Evolutionary conservation across 2,888 invertebrate genomes (phyloP).

Genomic region (Pheosia gnoma): DNA sequence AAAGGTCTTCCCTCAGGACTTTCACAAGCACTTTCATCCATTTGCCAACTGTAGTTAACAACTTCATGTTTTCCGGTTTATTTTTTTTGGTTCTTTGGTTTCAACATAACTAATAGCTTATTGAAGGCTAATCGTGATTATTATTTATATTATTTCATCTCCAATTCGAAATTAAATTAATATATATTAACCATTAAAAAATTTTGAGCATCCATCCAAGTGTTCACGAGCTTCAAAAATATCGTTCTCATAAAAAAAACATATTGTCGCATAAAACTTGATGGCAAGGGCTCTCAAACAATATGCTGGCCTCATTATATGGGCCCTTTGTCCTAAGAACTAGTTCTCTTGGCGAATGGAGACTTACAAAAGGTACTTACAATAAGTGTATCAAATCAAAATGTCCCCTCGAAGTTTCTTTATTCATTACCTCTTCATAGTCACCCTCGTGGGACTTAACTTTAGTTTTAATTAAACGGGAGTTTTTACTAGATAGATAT

Average conservation of each 20-base stretch:
- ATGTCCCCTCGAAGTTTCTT: conserved; percentile 71
- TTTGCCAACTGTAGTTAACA: too few relatives aligned
- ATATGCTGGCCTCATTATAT: conserved; percentile 82
- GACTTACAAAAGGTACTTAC: conserved; percentile 49
- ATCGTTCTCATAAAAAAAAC: conserved; percentile 68
- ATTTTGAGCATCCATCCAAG: conserved; percentile 40
- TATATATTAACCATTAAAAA: conserved; percentile 13
- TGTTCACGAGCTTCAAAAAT: conserved; percentile 46
- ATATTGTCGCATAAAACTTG: conserved; percentile 72
- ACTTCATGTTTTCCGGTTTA: too few relatives aligned
- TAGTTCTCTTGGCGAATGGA: conserved; percentile 76
- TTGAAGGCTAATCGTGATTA: too few relatives aligned
- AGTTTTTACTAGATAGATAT: conserved; percentile 50
- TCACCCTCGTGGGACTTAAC: conserved; percentile 61
- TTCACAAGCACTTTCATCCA: too few relatives aligned
- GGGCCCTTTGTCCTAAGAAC: conserved; percentile 82
- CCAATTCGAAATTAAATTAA: background rate
- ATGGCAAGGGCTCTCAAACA: conserved; percentile 76
- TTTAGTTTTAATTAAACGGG: conserved; percentile 70
- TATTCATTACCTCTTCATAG: conserved; percentile 73
- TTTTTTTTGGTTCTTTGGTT: too few relatives aligned
- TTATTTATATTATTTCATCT: too few relatives aligned
- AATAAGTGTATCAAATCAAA: conserved; percentile 81
- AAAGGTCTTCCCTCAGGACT: too few relatives aligned
- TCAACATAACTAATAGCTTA: too few relatives aligned